A percentile compares a stretch with the other conserved stretches of the same genome.
Conservation (phyloP, 1,140 invertebrate species). For the Eumaeus atala region DNA sequence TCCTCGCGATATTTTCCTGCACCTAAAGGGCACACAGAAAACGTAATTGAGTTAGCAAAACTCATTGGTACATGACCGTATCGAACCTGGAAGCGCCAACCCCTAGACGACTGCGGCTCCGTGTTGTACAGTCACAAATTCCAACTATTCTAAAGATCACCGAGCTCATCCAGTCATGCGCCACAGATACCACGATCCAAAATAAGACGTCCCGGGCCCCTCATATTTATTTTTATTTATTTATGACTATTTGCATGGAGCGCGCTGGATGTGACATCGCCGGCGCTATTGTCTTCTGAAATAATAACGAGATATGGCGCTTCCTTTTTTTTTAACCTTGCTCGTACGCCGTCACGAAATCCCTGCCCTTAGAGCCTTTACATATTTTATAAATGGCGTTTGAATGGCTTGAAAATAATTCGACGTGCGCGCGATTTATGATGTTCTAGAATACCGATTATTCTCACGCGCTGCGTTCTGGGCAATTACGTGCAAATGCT, state of each 20-base stretch:
- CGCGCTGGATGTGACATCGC: conserved; percentile 65
- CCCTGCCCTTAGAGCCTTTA: conserved; percentile 34
- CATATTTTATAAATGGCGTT: conserved; percentile 65
- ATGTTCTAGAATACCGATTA: conserved; percentile 39
- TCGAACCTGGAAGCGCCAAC: too few species aligned
- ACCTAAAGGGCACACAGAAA: too few species aligned
- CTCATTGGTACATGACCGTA: too few species aligned
- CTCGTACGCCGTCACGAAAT: conserved; percentile 47
- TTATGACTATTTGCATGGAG: conserved; percentile 73
- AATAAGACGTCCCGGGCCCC: conserved; percentile 63
- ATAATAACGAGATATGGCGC: conserved; percentile 71
- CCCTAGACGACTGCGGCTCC: too few species aligned
- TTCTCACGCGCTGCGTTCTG: conserved; percentile 35
- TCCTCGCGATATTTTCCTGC: too few species aligned
- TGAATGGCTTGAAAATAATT: conserved; percentile 64
- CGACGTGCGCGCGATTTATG: conserved; percentile 41
- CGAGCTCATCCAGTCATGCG: conserved; percentile 29
- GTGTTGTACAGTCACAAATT: too few species aligned
- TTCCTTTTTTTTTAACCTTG: conserved; percentile 45
- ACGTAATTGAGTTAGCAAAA: too few species aligned
- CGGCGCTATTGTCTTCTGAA: conserved; percentile 70
- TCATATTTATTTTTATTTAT: conserved; percentile 74
- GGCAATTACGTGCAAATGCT: background rate
- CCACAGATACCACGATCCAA: conserved; percentile 34
- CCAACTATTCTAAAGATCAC: too few species aligned